Percentiles rank a stretch among this genome's conserved stretches.
phyloP scores from a whole-genome alignment of 2,888 invertebrate species.

The Beris morrisii region DNA sequence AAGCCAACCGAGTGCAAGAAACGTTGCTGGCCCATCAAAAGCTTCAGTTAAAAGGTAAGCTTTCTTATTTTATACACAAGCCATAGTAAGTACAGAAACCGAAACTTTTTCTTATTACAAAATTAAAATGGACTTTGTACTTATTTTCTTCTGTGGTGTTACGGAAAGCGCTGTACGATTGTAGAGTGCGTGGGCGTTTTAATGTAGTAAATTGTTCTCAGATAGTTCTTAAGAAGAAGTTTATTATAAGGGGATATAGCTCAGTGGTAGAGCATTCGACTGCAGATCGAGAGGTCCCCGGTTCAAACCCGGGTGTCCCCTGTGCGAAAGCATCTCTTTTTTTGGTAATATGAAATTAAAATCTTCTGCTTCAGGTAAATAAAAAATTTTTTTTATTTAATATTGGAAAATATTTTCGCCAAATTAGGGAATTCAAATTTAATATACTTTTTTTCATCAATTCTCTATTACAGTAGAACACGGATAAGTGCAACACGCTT shows the following conservation, averaged over 20 bases:
- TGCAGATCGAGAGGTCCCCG: constrained; percentile 49
- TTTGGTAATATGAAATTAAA: no score
- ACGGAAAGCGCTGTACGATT: neutral
- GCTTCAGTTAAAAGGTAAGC: constrained; percentile 29
- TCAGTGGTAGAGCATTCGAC: constrained; percentile 53
- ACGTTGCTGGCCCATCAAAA: constrained; percentile 30
- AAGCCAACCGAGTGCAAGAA: constrained; percentile 20
- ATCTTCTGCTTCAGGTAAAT: neutral
- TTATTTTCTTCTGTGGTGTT: neutral
- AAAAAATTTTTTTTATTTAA: neutral
- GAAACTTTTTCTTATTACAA: neutral
- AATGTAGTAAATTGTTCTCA: neutral
- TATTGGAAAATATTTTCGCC: neutral
- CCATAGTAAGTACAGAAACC: neutral
- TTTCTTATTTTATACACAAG: neutral
- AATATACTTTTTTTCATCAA: no score
- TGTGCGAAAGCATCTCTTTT: constrained; percentile 2
- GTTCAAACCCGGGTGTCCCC: constrained; percentile 41
- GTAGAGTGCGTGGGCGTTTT: neutral
- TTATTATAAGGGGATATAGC: constrained; percentile 47
- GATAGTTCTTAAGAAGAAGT: neutral
- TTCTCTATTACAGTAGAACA: no score
- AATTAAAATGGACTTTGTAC: no score
- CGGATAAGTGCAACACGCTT: no score
- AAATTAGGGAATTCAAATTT: no score